Evolutionary conservation across 2,888 invertebrate genomes (phyloP).

Genomic region (Tenthredo livida): DNA sequence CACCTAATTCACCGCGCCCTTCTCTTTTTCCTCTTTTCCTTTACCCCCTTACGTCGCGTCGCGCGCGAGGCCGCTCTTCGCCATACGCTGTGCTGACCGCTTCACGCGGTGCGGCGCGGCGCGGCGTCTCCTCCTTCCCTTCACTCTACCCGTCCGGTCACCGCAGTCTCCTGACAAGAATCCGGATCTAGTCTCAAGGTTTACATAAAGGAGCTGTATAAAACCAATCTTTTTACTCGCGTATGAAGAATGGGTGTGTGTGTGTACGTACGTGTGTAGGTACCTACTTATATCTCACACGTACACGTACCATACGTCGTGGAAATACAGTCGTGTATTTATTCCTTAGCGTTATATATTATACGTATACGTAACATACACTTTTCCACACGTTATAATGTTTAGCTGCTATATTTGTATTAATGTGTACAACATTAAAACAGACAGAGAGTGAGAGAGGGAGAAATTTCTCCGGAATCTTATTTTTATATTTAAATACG

Average conservation of each 20-base stretch:
- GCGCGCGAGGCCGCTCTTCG: slow-evolving; percentile 45
- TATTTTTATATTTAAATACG: too few species aligned
- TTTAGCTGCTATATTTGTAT: not conserved
- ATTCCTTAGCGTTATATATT: not conserved
- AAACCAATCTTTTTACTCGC: slow-evolving; percentile 46
- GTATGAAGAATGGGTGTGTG: not conserved
- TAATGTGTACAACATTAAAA: not conserved
- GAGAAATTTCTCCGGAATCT: not conserved
- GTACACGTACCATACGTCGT: not conserved
- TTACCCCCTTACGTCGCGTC: slow-evolving; percentile 39
- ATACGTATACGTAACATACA: not conserved
- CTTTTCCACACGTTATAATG: not conserved
- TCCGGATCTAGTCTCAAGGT: slow-evolving; percentile 77
- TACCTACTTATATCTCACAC: not conserved
- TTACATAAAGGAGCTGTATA: slow-evolving; percentile 73
- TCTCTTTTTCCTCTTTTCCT: slow-evolving; percentile 49
- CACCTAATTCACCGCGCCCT: slow-evolving; percentile 56
- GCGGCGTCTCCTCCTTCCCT: slow-evolving; percentile 3
- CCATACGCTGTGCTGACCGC: slow-evolving; percentile 37
- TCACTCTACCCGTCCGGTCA: slow-evolving; percentile 37
- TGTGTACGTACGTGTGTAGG: not conserved
- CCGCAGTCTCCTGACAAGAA: slow-evolving; percentile 66
- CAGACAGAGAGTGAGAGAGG: not conserved
- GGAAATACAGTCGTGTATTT: not conserved
- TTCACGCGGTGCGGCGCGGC: slow-evolving; percentile 23